A percentile compares a stretch with the other conserved stretches of the same genome.
Conservation (phyloP, 2,113 vertebrate genomes). For the Elephas maximus region DNA sequence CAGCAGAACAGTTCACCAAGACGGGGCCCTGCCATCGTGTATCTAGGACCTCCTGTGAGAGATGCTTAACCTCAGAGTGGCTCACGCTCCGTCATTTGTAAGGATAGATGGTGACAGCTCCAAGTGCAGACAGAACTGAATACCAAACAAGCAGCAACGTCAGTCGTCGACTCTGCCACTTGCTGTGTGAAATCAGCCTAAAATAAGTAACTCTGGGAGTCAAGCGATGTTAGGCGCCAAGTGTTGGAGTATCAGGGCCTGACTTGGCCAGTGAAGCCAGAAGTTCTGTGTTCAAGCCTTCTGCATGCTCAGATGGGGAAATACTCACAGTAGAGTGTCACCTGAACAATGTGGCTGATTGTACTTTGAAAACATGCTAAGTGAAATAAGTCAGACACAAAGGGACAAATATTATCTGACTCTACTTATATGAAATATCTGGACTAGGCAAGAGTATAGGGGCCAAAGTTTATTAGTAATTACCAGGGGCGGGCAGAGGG, state of each 20-base stretch:
- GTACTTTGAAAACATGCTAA: too few relatives aligned
- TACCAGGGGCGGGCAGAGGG: not conserved
- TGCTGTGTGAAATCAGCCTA: slow-evolving; percentile 87
- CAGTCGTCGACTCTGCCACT: slow-evolving; percentile 86
- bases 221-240: slow-evolving; percentile 79
- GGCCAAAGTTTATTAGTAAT: not conserved
- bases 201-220: slow-evolving; percentile 88
- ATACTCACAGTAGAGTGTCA: slow-evolving; percentile 21
- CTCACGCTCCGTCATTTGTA: slow-evolving; percentile 78
- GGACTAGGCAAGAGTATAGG: not conserved
- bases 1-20: not conserved
- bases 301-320: slow-evolving; percentile 17
- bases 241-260: slow-evolving; percentile 67
- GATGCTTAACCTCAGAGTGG: slow-evolving; percentile 66
- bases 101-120: slow-evolving; percentile 77
- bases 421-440: not conserved
- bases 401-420: too few relatives aligned
- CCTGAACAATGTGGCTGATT: slow-evolving; percentile 62
- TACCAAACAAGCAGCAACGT: slow-evolving; percentile 69
- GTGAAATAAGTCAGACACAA: too few relatives aligned
- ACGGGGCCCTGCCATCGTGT: not conserved
- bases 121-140: slow-evolving; percentile 32
- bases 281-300: slow-evolving; percentile 72
- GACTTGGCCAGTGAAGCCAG: slow-evolving; percentile 63
- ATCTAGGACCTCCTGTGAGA: not conserved